phyloP scores from a whole-genome alignment of 2,797 vertebrate genomes.

The Cygnus olor region DNA sequence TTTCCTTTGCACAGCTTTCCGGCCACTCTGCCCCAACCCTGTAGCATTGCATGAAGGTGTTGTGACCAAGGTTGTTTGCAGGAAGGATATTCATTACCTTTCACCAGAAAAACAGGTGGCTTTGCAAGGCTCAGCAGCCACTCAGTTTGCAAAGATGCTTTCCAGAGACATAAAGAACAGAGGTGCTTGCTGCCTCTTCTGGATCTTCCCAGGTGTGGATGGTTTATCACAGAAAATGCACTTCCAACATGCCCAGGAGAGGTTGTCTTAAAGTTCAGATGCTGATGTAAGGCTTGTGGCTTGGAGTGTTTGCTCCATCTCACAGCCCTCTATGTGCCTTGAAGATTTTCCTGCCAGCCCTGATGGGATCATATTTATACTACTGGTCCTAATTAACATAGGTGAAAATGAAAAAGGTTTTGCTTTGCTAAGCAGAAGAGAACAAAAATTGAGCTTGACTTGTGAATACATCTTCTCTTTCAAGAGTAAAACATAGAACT shows the following conservation, averaged over 20 bases:
- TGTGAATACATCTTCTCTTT: conserved; percentile 17
- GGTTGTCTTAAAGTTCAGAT: not conserved
- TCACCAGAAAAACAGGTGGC: not conserved
- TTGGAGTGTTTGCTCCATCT: not conserved
- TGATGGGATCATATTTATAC: not conserved
- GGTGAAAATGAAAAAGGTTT: conserved; percentile 47
- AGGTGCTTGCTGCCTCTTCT: not conserved
- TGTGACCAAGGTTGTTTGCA: not conserved
- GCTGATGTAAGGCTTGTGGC: fast-evolving
- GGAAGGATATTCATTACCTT: not conserved
- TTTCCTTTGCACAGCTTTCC: too few relatives aligned
- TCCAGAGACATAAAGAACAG: not conserved
- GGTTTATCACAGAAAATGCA: not conserved
- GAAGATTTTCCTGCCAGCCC: not conserved
- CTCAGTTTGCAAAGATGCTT: not conserved
- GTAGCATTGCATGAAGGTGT: too few relatives aligned
- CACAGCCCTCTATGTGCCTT: not conserved
- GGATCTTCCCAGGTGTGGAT: not conserved
- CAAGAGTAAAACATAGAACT: conserved; percentile 34
- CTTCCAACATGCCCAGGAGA: not conserved
- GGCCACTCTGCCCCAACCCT: too few relatives aligned
- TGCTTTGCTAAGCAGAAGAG: conserved; percentile 3
- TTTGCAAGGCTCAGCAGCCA: not conserved
- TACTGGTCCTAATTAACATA: not conserved
- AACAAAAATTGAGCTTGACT: conserved; percentile 32